Conservation (phyloP, 2,888 invertebrate species). For the Nephrotoma guestfalica region DNA sequence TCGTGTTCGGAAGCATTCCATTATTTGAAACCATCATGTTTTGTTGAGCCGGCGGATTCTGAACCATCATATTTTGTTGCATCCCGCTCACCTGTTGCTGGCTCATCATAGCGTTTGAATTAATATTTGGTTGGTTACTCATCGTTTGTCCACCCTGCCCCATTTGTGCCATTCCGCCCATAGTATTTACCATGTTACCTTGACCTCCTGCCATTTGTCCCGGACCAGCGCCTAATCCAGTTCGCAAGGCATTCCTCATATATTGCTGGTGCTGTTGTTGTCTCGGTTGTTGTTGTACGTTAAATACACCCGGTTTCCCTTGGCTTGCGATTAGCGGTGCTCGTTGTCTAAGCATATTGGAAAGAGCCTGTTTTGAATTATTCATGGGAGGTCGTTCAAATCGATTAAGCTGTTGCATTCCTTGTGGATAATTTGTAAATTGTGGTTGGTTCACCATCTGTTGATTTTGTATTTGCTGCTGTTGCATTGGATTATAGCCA, state of each 20-base stretch:
- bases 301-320: slow-evolving; percentile 19
- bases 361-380: slow-evolving; percentile 72
- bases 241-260: slow-evolving; percentile 26
- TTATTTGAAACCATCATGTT: slow-evolving; percentile 1
- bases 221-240: slow-evolving; percentile 22
- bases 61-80: slow-evolving; percentile 21
- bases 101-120: slow-evolving; percentile 16
- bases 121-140: slow-evolving; percentile 20
- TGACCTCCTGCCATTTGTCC: slow-evolving; percentile 33
- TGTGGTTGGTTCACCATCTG: slow-evolving; percentile 26
- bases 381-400: slow-evolving; percentile 39
- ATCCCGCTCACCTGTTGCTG: slow-evolving; percentile 20
- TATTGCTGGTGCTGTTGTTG: slow-evolving; percentile 27
- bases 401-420: slow-evolving; percentile 27
- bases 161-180: slow-evolving; percentile 31
- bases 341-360: slow-evolving; percentile 68
- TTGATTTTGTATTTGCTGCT: slow-evolving; percentile 8
- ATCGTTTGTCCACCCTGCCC: slow-evolving; percentile 33
- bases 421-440: slow-evolving; percentile 9
- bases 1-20: slow-evolving; percentile 1
- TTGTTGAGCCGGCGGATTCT: background rate
- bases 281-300: slow-evolving; percentile 28
- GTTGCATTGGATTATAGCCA: slow-evolving; percentile 26
- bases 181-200: slow-evolving; percentile 30
- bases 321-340: slow-evolving; percentile 40